These are phyloP conservation scores for Pseudopodoces humilis DNA, from an alignment of 2,113 vertebrate species.

Conservation along the genomic window DNA sequence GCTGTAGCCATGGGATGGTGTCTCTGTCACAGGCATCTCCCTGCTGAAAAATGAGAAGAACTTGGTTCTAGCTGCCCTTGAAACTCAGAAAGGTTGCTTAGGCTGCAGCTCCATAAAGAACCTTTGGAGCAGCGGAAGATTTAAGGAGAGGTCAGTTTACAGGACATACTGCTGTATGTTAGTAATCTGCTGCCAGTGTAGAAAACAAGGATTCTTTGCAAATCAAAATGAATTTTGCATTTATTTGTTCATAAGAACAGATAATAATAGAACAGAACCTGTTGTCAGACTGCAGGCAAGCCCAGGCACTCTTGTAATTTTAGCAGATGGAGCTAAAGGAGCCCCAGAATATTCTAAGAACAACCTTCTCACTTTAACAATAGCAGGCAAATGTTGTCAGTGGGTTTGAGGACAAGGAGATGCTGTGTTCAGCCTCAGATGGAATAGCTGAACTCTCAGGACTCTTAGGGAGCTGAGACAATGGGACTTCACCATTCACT, in stretches of 20 bases:
- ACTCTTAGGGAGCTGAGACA: not conserved
- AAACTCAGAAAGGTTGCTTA: not conserved
- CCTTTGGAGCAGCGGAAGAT: not conserved
- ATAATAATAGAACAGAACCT: not conserved
- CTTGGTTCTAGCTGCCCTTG: not conserved
- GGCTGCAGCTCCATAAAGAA: not conserved
- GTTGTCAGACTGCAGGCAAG: not conserved
- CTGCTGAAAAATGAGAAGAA: not conserved
- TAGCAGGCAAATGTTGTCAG: not conserved
- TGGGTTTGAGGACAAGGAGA: not conserved
- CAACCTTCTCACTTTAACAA: not conserved
- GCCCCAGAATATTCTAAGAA: not conserved
- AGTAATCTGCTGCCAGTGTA: not conserved
- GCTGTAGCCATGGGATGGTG: not conserved
- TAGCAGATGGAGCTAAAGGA: not conserved
- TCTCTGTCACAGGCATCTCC: not conserved
- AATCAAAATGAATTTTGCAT: not conserved
- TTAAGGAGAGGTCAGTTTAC: not conserved
- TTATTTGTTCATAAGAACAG: not conserved
- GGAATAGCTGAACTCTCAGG: not conserved
- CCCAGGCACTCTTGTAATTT: not conserved
- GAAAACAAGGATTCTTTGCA: not conserved
- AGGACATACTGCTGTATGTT: not conserved
- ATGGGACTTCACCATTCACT: not conserved
- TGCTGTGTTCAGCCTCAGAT: not conserved